phyloP scores from a whole-genome alignment of 2,888 invertebrate species.

The Osmoderma eremita region DNA sequence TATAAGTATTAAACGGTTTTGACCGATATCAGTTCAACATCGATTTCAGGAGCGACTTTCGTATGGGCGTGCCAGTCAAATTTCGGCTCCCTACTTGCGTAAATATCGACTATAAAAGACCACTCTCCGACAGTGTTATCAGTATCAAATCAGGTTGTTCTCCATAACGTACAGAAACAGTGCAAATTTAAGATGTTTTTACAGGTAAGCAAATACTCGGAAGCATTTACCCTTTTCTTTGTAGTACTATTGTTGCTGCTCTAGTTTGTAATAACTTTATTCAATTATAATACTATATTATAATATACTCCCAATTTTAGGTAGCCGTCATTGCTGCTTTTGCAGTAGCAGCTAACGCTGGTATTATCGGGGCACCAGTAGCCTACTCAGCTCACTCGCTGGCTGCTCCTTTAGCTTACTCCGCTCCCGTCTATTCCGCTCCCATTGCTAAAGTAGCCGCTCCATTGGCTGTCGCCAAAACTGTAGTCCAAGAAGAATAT shows the following conservation, averaged over 20 bases:
- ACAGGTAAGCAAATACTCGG: slow-evolving; percentile 1
- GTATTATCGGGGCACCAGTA: slow-evolving; percentile 45
- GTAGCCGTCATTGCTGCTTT: slow-evolving; percentile 48
- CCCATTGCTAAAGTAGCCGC: slow-evolving; percentile 49
- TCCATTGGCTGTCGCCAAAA: slow-evolving; percentile 53
- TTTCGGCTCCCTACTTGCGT: slow-evolving; percentile 23
- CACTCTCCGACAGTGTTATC: background rate
- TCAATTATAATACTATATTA: too few species aligned
- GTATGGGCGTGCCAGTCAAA: slow-evolving; percentile 21
- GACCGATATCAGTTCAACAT: slow-evolving; percentile 16
- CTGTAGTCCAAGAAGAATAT: slow-evolving; percentile 59
- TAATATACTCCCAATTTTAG: slow-evolving; percentile 36
- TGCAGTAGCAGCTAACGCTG: slow-evolving; percentile 47
- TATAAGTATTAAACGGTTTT: background rate
- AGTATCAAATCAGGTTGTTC: background rate
- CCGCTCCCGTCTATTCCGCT: slow-evolving; percentile 45
- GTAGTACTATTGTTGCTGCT: background rate
- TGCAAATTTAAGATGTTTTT: slow-evolving; percentile 1
- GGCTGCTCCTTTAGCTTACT: slow-evolving; percentile 52
- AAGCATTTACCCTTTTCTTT: too few species aligned
- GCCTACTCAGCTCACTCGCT: slow-evolving; percentile 44
- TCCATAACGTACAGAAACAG: background rate
- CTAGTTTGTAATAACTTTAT: too few species aligned
- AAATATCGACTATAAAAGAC: slow-evolving; percentile 14
- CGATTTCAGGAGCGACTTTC: slow-evolving; percentile 15